Conservation (phyloP, 2,888 invertebrate genomes). For the Stratiomys singularior region DNA sequence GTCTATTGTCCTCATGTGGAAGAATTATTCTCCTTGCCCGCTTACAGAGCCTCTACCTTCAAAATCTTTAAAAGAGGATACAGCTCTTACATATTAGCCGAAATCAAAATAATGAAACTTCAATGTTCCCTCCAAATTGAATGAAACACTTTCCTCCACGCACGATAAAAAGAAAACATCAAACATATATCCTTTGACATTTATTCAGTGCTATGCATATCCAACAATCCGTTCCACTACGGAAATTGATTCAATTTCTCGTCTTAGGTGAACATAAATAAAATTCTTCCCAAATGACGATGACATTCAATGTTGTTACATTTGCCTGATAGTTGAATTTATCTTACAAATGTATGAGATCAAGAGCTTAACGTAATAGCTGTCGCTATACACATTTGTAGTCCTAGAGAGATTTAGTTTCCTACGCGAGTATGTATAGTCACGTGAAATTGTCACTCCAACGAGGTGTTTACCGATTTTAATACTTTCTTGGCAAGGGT, state of each 20-base stretch:
- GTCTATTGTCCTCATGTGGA: too few species aligned
- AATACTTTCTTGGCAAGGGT: conserved; percentile 11
- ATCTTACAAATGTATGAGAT: conserved; percentile 48
- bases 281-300: neutral
- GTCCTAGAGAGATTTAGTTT: conserved; percentile 25
- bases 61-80: too few species aligned
- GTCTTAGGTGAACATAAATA: conserved; percentile 30
- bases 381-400: conserved; percentile 16
- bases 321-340: conserved; percentile 25
- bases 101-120: too few species aligned
- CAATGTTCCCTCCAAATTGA: too few species aligned
- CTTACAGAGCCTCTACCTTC: too few species aligned
- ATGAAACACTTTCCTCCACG: too few species aligned
- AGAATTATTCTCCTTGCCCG: too few species aligned
- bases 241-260: conserved; percentile 28
- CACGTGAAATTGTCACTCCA: conserved; percentile 38
- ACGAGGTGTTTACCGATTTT: conserved; percentile 47
- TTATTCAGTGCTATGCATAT: too few species aligned
- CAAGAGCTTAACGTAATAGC: conserved; percentile 49
- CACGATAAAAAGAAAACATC: too few species aligned
- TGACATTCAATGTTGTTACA: conserved; percentile 22
- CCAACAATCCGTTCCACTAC: neutral
- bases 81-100: too few species aligned
- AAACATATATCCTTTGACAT: too few species aligned
- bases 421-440: conserved; percentile 40